phyloP scores from a whole-genome alignment of 2,113 vertebrate species.

The human (Homo sapiens) region DNA sequence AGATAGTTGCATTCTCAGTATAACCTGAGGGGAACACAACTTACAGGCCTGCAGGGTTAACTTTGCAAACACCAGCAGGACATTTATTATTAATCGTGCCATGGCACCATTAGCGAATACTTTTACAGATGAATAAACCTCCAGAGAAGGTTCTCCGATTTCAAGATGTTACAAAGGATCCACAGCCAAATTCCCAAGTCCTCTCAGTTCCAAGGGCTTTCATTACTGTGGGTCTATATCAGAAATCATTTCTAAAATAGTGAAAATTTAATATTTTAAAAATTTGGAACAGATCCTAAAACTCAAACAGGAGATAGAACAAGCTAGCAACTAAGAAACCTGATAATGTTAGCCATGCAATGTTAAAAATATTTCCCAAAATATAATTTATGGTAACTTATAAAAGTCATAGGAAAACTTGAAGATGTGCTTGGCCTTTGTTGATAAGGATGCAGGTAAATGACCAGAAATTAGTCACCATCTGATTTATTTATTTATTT shows the following conservation, averaged over 20 bases:
- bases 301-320: neutral
- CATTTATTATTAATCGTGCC: neutral
- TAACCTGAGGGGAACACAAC: neutral
- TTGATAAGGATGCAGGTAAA: neutral
- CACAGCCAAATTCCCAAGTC: neutral
- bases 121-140: neutral
- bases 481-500: neutral
- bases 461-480: neutral
- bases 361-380: constrained; percentile 8
- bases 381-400: neutral
- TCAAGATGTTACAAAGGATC: neutral
- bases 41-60: neutral
- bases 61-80: neutral
- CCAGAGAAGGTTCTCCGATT: neutral
- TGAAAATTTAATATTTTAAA: neutral
- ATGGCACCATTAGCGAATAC: neutral
- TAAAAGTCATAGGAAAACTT: neutral
- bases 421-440: neutral
- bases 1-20: neutral
- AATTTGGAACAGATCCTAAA: neutral
- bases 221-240: neutral
- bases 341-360: neutral
- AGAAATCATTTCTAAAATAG: neutral
- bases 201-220: neutral
- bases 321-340: neutral